A percentile compares a stretch with the other conserved stretches of the same genome.
Evolutionary conservation across 2,797 vertebrate genomes (phyloP).

Genomic region (Oreonectes daqikongensis): DNA sequence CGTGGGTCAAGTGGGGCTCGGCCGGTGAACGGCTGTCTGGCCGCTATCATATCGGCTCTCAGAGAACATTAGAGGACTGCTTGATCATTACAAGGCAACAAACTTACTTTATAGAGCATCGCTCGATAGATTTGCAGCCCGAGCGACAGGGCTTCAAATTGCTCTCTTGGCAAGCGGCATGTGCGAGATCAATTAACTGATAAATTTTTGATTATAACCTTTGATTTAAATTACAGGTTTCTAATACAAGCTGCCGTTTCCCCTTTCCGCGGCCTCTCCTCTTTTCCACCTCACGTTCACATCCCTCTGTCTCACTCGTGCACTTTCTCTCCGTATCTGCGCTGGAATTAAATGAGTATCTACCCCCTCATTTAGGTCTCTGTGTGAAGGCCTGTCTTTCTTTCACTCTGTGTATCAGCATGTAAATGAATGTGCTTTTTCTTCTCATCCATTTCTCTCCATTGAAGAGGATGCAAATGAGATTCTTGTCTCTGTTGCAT

Average conservation of each 20-base stretch:
- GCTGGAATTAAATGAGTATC: slow-evolving; percentile 48
- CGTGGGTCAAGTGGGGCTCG: background rate
- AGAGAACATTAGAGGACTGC: slow-evolving; percentile 56
- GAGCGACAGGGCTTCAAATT: slow-evolving; percentile 56
- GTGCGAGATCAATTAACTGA: slow-evolving; percentile 69
- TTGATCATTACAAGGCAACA: slow-evolving; percentile 61
- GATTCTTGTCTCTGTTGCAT: slow-evolving; percentile 47
- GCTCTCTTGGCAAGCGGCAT: slow-evolving; percentile 59
- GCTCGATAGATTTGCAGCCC: slow-evolving; percentile 51
- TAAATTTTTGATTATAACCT: slow-evolving; percentile 64
- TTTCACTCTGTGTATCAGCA: slow-evolving; percentile 51
- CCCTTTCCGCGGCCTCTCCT: slow-evolving; percentile 24
- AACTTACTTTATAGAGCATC: slow-evolving; percentile 59
- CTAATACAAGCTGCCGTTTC: slow-evolving; percentile 52
- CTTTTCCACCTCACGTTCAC: slow-evolving; percentile 33
- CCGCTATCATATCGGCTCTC: slow-evolving; percentile 55
- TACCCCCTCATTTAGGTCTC: slow-evolving; percentile 50
- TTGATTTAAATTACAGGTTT: slow-evolving; percentile 66
- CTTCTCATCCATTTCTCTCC: slow-evolving; percentile 47
- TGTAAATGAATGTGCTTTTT: slow-evolving; percentile 51
- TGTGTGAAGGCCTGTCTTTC: slow-evolving; percentile 45
- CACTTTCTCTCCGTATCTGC: slow-evolving; percentile 37
- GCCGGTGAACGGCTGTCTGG: slow-evolving; percentile 37
- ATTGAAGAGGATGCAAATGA: slow-evolving; percentile 57
- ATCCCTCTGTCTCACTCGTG: slow-evolving; percentile 26